Evolutionary conservation across 2,797 vertebrate genomes (phyloP).

Genomic region (Chrysocyon brachyurus): DNA sequence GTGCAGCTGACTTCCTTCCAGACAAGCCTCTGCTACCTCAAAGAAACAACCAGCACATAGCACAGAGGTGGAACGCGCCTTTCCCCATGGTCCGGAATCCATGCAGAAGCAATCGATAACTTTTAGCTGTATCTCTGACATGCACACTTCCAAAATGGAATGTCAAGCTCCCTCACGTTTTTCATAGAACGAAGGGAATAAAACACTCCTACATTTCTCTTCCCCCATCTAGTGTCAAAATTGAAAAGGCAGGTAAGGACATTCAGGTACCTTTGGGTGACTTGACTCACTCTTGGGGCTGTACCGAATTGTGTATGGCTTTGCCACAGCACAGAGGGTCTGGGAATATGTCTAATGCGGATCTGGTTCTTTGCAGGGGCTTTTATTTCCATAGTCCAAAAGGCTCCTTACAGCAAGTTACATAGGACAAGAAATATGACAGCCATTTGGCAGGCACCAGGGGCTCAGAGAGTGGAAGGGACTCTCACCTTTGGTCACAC

Average conservation of each 20-base stretch:
- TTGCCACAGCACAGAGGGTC: background rate
- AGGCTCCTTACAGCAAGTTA: background rate
- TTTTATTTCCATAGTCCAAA: background rate
- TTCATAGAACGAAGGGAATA: slow-evolving; percentile 31
- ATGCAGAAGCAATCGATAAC: background rate
- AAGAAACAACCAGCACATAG: background rate
- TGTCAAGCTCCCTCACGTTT: slow-evolving; percentile 49
- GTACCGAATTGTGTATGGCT: background rate
- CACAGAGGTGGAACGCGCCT: fast-evolving
- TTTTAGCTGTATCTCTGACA: slow-evolving; percentile 47
- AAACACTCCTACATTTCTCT: slow-evolving; percentile 46
- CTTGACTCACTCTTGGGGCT: background rate
- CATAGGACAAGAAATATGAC: background rate
- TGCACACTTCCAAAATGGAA: slow-evolving; percentile 54
- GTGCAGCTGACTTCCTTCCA: background rate
- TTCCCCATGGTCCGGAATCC: background rate
- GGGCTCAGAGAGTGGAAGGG: background rate
- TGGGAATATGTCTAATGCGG: background rate
- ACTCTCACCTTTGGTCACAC: background rate
- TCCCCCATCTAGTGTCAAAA: slow-evolving; percentile 41
- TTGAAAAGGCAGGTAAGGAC: slow-evolving; percentile 35
- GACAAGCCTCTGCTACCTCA: background rate
- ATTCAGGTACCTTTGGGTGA: background rate
- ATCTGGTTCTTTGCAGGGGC: background rate
- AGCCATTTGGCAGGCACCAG: background rate